Evolutionary conservation across 2,113 vertebrate genomes (phyloP).

Genomic region (Tapirus terrestris): DNA sequence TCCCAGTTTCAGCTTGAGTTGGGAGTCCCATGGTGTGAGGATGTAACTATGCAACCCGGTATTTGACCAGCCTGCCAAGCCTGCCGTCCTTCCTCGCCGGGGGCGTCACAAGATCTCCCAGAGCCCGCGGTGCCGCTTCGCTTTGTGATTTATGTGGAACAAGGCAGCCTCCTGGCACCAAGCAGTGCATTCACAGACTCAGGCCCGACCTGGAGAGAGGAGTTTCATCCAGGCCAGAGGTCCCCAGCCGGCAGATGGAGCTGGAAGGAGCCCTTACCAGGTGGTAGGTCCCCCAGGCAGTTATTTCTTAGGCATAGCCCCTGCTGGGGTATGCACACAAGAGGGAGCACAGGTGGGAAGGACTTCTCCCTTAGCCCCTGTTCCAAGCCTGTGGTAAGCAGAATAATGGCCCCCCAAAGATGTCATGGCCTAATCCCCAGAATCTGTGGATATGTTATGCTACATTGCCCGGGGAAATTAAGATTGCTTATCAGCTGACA

Average conservation of each 20-base stretch:
- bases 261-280: background rate
- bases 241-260: background rate
- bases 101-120: background rate
- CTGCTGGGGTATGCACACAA: background rate
- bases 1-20: background rate
- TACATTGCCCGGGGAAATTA: too few species aligned
- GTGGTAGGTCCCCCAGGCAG: background rate
- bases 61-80: constrained; percentile 37
- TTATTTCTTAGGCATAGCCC: background rate
- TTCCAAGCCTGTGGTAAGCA: background rate
- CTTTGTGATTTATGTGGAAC: background rate
- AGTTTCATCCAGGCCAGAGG: background rate
- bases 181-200: background rate
- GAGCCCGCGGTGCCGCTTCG: background rate
- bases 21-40: background rate
- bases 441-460: background rate
- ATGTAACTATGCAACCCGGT: constrained; percentile 49
- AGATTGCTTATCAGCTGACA: background rate
- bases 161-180: background rate
- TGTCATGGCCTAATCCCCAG: background rate
- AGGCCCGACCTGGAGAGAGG: background rate
- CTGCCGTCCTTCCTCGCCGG: background rate
- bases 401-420: background rate
- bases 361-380: background rate
- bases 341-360: background rate